Evolutionary conservation across 2,888 invertebrate genomes (phyloP), one percentile per base, ranked within the genome.

Genomic region (Parnassius smintheus): DNA sequence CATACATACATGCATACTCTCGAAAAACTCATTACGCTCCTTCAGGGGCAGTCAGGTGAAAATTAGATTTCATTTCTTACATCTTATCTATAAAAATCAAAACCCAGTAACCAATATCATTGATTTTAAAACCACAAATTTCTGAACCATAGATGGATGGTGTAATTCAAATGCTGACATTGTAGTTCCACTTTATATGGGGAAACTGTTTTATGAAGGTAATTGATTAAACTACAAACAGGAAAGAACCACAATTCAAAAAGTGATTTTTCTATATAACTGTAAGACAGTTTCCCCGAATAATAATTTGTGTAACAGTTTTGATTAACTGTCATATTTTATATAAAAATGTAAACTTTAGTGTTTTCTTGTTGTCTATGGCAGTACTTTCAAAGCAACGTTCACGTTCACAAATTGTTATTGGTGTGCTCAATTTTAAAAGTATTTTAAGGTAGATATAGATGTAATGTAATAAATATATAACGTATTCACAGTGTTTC

Each of bases 391-490:
- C n/a, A 55, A 8, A 25, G 13, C 35, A 42, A 44, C 25, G 59
- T 58, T n/a, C n/a, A n/a, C 54, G 12, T 50, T 41, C 59, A 53
- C 57, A 63, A 56, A 25, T 55, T 61, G 46, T 60, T 59, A 46
- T 64, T 64, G 13, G 72, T 75, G 66, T 77, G 77, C 71, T 71
- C 77, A 77, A 77, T 78, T 75, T 75, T 55, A 62, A 51, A 11
- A 48, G 13, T 35, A 12, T 51, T 22, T 45, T 51, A 51, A 62
- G 62, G 51, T 66, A 52, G n/a, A 56, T 56, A 54, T 65, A 63
- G 58, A 62, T 46, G 46, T 61, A 35, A 25, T 44, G n/a, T 42
- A 51, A 12, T 51, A 46, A 18, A 25, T 13, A 13, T 49, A 9
- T 49, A 13, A 7, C n/a, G 3, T 49, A 4, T 49, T 35, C 35